Evolutionary conservation across 2,113 vertebrate species (phyloP), one percentile per base, ranked within the genome.

Genomic region (Lonchura striata): DNA sequence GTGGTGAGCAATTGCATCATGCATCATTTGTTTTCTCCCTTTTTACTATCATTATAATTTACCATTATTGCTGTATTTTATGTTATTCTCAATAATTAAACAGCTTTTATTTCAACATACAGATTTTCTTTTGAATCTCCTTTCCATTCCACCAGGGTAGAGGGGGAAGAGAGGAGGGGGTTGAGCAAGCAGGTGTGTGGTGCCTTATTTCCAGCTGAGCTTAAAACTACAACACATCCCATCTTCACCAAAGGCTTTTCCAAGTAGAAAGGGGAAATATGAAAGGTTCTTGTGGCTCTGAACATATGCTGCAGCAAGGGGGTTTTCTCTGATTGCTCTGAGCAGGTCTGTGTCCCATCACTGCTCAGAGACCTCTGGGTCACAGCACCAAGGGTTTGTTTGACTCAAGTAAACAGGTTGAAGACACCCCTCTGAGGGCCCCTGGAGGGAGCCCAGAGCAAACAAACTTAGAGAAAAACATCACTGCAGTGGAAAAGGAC

Each of bases 131-230:
- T 69, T 78, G n/a, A 30, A n/a, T 61, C 19, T 46, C 28, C 46
- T 86, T n/a, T 64, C 33, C 28, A n/a, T 46, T 61, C 23, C 19
- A 46, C 22, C 33, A 7, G 15, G 12, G 5, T 33, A 8, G 12
- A 15, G 6, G 11, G 4, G 14, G 14, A 46, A 37, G 53, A 37
- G 22, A 9, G 6, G 3, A 5, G 5, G 3, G 18, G 2, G 1
- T 23, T 61, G 39, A 46, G 19, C 33, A 33, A 39, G 15, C 2
- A 7, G 27, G 3, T 37, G 14, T 3, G 6, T 52, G 63, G 27
- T 39, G 28, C 33, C 33, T 46, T 21, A 69, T 33, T 46, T 46
- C 10, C 47, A 61, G 12, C 19, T 60, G 46, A 42, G 23, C 23
- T 60, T 61, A 61, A 86, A 78, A 23, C n/a, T 28, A 46, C 6